A percentile compares a stretch with the other conserved stretches of the same genome.
phyloP scores from a whole-genome alignment of 2,113 vertebrate species.

The Gymnocephalus cernua region DNA sequence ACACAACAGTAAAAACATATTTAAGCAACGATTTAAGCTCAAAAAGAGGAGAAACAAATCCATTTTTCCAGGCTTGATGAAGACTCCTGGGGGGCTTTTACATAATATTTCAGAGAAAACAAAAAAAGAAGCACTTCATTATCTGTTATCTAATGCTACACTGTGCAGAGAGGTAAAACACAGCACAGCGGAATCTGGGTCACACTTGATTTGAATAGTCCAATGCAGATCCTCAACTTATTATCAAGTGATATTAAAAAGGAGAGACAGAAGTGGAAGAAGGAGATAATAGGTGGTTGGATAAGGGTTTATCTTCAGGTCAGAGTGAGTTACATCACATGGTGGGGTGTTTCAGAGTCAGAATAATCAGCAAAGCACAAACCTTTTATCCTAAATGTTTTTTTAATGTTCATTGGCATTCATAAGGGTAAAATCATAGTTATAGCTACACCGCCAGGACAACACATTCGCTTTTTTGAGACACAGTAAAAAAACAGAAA shows the following conservation, averaged over 20 bases:
- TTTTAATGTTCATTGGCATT: not conserved
- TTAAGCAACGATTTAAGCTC: not conserved
- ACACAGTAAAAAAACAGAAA: not conserved
- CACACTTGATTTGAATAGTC: conserved; percentile 50
- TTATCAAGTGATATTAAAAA: conserved; percentile 23
- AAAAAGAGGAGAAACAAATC: conserved; percentile 27
- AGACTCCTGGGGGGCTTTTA: conserved; percentile 22
- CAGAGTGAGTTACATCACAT: not conserved
- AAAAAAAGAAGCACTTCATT: conserved; percentile 22
- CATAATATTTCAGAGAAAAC: conserved; percentile 17
- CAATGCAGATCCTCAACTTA: conserved; percentile 28
- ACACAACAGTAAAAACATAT: conserved; percentile 7
- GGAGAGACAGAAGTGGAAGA: not conserved
- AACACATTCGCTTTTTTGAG: not conserved
- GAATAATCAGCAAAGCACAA: not conserved
- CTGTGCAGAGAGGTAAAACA: conserved; percentile 1
- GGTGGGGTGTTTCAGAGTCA: not conserved
- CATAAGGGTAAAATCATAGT: not conserved
- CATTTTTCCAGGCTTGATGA: conserved; percentile 12
- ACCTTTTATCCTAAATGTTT: not conserved
- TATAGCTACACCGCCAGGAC: not conserved
- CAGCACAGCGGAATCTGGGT: conserved; percentile 51
- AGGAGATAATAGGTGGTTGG: conserved; percentile 7
- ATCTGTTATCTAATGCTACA: conserved; percentile 25
- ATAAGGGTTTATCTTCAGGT: conserved; percentile 28